phyloP scores from a whole-genome alignment of 2,797 vertebrate genomes.

The Lepus oiostolus region DNA sequence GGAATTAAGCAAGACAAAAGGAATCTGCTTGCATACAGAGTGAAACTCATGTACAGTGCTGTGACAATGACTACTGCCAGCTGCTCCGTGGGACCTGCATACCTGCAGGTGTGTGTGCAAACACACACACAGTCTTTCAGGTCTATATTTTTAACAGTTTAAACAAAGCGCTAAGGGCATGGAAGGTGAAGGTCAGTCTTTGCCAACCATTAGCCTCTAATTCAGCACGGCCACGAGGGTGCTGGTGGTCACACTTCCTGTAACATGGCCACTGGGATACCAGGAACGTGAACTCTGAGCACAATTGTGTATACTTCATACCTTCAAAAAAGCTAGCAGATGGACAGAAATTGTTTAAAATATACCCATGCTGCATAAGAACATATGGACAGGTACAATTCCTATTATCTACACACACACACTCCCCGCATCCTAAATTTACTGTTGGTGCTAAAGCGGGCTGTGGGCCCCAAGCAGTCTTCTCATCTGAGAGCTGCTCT shows the following conservation, averaged over 20 bases:
- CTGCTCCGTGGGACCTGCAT: background rate
- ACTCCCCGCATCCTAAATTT: background rate
- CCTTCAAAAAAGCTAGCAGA: constrained; percentile 26
- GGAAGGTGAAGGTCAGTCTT: background rate
- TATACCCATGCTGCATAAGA: background rate
- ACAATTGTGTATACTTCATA: background rate
- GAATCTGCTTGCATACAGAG: background rate
- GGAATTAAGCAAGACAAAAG: background rate
- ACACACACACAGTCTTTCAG: background rate
- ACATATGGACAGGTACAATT: background rate
- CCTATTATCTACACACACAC: background rate
- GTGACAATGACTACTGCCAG: background rate
- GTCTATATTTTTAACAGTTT: background rate
- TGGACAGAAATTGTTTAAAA: background rate
- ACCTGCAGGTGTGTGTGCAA: background rate
- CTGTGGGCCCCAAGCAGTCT: background rate
- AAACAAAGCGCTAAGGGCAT: background rate
- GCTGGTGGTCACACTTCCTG: background rate
- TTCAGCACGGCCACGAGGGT: background rate
- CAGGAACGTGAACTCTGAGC: background rate
- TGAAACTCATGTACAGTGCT: background rate
- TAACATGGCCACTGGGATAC: background rate
- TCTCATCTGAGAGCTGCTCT: background rate
- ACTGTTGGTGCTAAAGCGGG: background rate
- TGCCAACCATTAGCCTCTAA: background rate